phyloP scores from a whole-genome alignment of 2,113 vertebrate species.

The Microcebus griseorufus region DNA sequence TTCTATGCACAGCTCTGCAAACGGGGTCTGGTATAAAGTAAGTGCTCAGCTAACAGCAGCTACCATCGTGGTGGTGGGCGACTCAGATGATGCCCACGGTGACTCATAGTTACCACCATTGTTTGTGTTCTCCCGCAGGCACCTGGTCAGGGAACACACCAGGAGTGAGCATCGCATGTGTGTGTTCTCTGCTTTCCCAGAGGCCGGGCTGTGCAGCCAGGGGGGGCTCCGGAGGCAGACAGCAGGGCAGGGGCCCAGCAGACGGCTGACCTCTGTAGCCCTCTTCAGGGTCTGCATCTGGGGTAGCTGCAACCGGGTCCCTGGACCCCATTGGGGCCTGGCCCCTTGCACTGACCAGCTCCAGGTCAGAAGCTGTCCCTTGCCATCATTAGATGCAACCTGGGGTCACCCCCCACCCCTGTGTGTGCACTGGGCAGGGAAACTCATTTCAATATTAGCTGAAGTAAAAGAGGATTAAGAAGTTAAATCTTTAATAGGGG shows the following conservation, averaged over 20 bases:
- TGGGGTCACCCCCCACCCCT: not conserved
- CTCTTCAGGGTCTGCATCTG: not conserved
- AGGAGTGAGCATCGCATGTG: not conserved
- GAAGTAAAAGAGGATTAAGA: slow-evolving; percentile 43
- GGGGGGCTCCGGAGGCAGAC: not conserved
- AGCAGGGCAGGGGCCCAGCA: not conserved
- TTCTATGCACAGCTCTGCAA: not conserved
- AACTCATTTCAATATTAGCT: slow-evolving; percentile 26
- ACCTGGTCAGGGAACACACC: not conserved
- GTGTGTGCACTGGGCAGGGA: not conserved
- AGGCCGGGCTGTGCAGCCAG: not conserved
- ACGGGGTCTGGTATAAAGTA: not conserved
- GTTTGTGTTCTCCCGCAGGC: not conserved
- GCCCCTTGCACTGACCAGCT: not conserved
- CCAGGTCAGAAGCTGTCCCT: not conserved
- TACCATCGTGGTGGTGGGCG: accelerated
- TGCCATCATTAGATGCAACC: not conserved
- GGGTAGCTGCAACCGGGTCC: not conserved
- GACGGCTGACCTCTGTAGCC: accelerated
- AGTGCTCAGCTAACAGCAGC: not conserved
- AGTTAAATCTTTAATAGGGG: not conserved
- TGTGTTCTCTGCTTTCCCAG: not conserved
- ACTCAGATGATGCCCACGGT: accelerated
- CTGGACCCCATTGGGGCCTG: not conserved
- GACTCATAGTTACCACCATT: accelerated